phyloP scores from a whole-genome alignment of 2,888 invertebrate genomes.

The Mythimna vitellina region DNA sequence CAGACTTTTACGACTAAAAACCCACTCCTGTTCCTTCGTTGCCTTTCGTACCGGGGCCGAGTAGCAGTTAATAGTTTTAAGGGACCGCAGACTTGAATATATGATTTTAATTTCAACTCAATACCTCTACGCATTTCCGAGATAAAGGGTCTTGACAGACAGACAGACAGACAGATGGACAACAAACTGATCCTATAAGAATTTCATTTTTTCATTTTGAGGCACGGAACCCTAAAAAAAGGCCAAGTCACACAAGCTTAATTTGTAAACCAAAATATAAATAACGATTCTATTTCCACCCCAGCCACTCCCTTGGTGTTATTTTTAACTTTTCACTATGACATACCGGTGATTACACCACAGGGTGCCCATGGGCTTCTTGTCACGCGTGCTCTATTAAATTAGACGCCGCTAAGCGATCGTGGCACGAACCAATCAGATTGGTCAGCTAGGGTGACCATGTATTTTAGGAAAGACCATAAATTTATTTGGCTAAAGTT shows the following conservation, averaged over 20 bases:
- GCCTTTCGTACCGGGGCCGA: no score
- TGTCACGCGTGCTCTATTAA: conserved; percentile 70
- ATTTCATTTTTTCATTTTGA: no score
- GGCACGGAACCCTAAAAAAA: background rate
- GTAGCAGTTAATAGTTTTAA: no score
- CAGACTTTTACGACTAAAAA: no score
- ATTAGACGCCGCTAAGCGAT: conserved; percentile 77
- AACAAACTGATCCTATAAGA: no score
- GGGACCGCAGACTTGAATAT: no score
- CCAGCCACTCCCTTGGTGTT: conserved; percentile 22
- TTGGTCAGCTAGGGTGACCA: conserved; percentile 52
- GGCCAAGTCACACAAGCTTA: background rate
- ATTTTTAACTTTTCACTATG: conserved; percentile 56
- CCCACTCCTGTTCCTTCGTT: no score
- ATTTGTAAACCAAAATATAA: conserved; percentile 2
- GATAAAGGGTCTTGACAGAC: no score
- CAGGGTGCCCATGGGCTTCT: conserved; percentile 56
- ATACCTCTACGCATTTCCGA: no score
- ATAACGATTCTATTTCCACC: conserved; percentile 32
- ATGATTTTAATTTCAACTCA: no score
- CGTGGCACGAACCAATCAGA: conserved; percentile 74
- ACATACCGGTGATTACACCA: conserved; percentile 51
- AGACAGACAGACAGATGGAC: no score
- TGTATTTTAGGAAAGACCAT: background rate
- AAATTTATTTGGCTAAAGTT: no score